phyloP scores from a whole-genome alignment of 92 coral and sea anemone species.

The Phenganax subtilis region DNA sequence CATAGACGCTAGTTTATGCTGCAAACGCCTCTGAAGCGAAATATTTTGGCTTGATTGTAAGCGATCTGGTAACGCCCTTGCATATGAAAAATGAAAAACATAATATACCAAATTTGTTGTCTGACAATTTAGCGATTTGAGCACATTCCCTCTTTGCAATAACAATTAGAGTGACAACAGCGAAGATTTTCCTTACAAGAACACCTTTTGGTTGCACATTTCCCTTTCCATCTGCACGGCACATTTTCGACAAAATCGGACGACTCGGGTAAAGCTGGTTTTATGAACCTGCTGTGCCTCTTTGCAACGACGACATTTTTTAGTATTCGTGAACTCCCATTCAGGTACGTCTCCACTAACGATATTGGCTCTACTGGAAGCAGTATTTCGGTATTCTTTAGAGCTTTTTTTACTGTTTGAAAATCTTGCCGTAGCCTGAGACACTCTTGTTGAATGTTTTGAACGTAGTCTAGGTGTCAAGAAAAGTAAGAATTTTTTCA shows the following conservation, averaged over 20 bases:
- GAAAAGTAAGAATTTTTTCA: background rate
- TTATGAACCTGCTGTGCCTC: conserved; percentile 26
- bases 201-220: conserved; percentile 38
- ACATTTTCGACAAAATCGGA: background rate
- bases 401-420: conserved; percentile 23
- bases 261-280: conserved; percentile 26
- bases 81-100: background rate
- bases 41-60: too few species aligned
- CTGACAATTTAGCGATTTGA: background rate
- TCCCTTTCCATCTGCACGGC: conserved; percentile 39
- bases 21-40: too few species aligned
- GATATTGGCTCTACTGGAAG: conserved; percentile 41
- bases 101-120: background rate
- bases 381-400: conserved; percentile 11
- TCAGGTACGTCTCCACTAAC: conserved; percentile 37
- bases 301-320: conserved; percentile 36
- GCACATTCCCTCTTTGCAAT: conserved; percentile 35
- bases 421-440: background rate
- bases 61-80: background rate
- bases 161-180: conserved; percentile 6
- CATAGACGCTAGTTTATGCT: too few species aligned
- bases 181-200: conserved; percentile 6
- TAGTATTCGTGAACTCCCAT: conserved; percentile 22
- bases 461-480: background rate
- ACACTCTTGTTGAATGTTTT: background rate